Evolutionary conservation across 1,140 invertebrate species (phyloP).

Genomic region (Sycobia sp.): DNA sequence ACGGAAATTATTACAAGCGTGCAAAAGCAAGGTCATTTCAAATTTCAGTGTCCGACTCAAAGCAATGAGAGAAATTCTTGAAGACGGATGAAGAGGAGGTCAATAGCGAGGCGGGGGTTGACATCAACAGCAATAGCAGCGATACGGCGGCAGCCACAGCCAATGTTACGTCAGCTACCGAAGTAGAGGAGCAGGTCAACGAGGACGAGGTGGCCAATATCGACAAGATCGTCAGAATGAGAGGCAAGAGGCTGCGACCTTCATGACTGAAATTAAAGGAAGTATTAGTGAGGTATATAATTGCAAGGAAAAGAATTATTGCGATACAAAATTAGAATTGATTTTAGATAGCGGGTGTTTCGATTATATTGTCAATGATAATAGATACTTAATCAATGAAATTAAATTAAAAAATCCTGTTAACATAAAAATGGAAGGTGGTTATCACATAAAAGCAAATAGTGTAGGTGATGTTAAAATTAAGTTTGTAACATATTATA

Average conservation of each 20-base stretch:
- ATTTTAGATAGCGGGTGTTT: slow-evolving; percentile 12
- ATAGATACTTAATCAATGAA: background rate
- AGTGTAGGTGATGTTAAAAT: no score
- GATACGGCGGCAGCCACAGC: background rate
- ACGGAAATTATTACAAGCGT: slow-evolving; percentile 5
- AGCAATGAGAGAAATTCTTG: background rate
- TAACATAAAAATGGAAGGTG: slow-evolving; percentile 6
- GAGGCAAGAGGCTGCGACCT: background rate
- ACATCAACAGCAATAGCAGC: background rate
- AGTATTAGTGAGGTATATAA: background rate
- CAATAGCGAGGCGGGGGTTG: background rate
- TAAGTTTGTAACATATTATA: background rate
- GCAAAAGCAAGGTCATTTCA: background rate
- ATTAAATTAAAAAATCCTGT: background rate
- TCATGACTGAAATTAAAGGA: background rate
- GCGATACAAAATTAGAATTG: slow-evolving; percentile 6
- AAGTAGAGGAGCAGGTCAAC: no score
- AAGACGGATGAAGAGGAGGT: background rate
- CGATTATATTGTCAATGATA: background rate
- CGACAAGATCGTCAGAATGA: no score
- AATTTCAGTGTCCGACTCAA: background rate
- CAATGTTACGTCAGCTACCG: no score
- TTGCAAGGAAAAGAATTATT: background rate
- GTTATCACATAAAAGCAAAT: background rate
- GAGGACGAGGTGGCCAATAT: background rate